These are phyloP conservation scores for Saimiri boliviensis DNA, from an alignment of 2,113 vertebrate genomes.

Conservation along the genomic window DNA sequence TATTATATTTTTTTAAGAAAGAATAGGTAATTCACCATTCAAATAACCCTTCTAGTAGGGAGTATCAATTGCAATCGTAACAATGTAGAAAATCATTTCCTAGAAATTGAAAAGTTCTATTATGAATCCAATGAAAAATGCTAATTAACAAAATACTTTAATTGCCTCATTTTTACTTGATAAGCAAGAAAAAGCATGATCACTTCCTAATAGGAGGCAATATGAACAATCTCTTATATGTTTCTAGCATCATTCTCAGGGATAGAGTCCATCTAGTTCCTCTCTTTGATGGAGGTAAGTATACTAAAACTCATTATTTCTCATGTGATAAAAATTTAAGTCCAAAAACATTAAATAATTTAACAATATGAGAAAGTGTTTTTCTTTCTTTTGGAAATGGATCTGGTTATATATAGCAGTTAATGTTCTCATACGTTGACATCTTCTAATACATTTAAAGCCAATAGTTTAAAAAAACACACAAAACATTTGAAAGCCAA, in stretches of 20 bases:
- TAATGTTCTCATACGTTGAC: neutral
- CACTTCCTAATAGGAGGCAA: too few relatives aligned
- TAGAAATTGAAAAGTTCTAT: neutral
- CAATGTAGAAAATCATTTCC: neutral
- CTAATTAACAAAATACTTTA: neutral
- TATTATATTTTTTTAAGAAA: slow-evolving; percentile 36
- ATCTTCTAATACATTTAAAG: neutral
- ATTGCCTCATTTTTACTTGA: neutral
- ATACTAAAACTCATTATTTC: neutral
- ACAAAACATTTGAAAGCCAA: neutral
- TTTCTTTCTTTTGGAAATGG: neutral
- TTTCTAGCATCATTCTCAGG: neutral
- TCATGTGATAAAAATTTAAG: neutral
- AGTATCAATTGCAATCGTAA: neutral
- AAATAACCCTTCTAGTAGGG: neutral
- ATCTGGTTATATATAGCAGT: neutral
- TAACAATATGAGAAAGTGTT: neutral
- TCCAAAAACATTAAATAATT: neutral
- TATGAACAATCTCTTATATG: too few relatives aligned
- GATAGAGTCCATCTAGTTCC: neutral
- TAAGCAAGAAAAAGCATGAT: neutral
- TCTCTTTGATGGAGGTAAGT: neutral
- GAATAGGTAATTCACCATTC: slow-evolving; percentile 47
- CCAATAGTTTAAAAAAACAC: neutral
- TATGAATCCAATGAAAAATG: neutral